Percentiles rank a stretch among this genome's conserved stretches.
Evolutionary conservation across 2,888 invertebrate species (phyloP).

Genomic region (Polydrusus tereticollis): DNA sequence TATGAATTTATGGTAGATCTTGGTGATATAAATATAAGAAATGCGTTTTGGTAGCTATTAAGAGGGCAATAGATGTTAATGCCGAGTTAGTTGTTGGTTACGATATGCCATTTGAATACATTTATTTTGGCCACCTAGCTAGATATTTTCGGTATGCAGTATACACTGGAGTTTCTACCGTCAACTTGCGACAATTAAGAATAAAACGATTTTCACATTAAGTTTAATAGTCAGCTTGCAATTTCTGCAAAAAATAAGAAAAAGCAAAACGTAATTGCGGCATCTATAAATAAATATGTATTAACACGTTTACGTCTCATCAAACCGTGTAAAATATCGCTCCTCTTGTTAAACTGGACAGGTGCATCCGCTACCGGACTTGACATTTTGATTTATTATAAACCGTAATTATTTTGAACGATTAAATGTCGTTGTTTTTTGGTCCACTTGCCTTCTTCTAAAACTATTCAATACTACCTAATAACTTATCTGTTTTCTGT

Average conservation of each 20-base stretch:
- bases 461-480: too few species aligned
- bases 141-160: too few species aligned
- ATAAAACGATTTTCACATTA: too few species aligned
- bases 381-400: conserved; percentile 46
- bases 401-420: conserved; percentile 42
- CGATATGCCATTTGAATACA: background rate
- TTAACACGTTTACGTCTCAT: conserved; percentile 48
- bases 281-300: conserved; percentile 41
- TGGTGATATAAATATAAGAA: background rate
- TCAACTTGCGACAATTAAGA: too few species aligned
- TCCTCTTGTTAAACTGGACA: conserved; percentile 46
- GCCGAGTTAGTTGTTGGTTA: background rate
- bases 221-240: too few species aligned
- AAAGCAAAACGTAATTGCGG: background rate
- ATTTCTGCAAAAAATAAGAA: background rate
- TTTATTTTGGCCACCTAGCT: conserved; percentile 13
- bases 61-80: conserved; percentile 13
- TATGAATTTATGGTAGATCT: conserved; percentile 24
- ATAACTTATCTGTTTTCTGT: background rate
- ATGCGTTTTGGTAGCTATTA: conserved; percentile 15
- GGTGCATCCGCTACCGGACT: conserved; percentile 47
- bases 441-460: too few species aligned
- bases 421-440: conserved; percentile 20
- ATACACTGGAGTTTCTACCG: too few species aligned
- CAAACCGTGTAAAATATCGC: conserved; percentile 42